phyloP scores from a whole-genome alignment of 2,888 invertebrate genomes.

The Rambutsinella grinnellia region DNA sequence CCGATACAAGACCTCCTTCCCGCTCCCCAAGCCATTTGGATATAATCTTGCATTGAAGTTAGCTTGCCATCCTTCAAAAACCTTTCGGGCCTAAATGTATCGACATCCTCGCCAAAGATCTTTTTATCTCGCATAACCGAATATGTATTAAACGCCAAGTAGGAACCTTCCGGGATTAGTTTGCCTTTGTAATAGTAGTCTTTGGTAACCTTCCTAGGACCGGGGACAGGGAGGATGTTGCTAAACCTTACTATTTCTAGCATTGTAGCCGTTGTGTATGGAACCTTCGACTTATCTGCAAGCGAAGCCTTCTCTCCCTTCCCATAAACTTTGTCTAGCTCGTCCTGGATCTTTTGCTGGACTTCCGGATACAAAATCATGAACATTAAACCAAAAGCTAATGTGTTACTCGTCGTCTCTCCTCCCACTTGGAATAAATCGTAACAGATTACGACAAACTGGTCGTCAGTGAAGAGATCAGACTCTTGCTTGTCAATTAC shows the following conservation, averaged over 20 bases:
- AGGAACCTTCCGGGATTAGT: constrained; percentile 58
- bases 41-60: constrained; percentile 44
- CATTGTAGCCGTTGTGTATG: constrained; percentile 58
- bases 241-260: constrained; percentile 59
- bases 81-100: constrained; percentile 61
- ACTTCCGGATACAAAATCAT: constrained; percentile 75
- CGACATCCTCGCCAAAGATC: constrained; percentile 52
- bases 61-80: constrained; percentile 58
- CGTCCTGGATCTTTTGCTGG: constrained; percentile 73
- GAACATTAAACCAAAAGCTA: constrained; percentile 76
- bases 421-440: constrained; percentile 81
- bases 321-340: constrained; percentile 71
- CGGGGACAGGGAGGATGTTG: constrained; percentile 61
- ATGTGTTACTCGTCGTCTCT: constrained; percentile 76
- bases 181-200: constrained; percentile 59
- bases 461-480: constrained; percentile 62
- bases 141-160: constrained; percentile 59
- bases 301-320: constrained; percentile 70
- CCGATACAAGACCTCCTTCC: constrained; percentile 76
- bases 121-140: constrained; percentile 56
- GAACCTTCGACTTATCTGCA: constrained; percentile 69
- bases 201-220: constrained; percentile 54
- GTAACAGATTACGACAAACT: constrained; percentile 68
- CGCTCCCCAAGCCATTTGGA: constrained; percentile 59
- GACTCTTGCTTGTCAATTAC: constrained; percentile 52